Conservation (phyloP, 2,113 vertebrate genomes). For the Limnothrissa miodon region DNA sequence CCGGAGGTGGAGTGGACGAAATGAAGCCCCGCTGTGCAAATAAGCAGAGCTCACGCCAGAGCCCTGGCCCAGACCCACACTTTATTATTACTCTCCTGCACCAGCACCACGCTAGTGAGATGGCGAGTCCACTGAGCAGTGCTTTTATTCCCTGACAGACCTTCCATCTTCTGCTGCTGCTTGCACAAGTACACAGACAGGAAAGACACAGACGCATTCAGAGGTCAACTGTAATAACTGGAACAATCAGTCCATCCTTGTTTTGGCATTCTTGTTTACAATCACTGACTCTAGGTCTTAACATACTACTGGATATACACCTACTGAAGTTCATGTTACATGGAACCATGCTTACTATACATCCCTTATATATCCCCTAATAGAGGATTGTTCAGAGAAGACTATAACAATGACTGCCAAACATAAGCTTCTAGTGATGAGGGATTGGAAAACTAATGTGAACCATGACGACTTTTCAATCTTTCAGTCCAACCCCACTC, state of each 20-base stretch:
- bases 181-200: background rate
- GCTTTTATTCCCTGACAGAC: conserved; percentile 26
- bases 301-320: background rate
- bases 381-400: background rate
- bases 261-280: background rate
- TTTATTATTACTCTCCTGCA: conserved; percentile 47
- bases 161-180: background rate
- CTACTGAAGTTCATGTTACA: background rate
- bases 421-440: background rate
- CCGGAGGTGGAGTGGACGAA: conserved; percentile 19
- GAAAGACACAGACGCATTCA: background rate
- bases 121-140: conserved; percentile 23
- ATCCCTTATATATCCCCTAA: background rate
- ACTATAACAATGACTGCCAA: background rate
- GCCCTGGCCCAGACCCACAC: conserved; percentile 23
- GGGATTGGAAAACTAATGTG: background rate
- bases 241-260: background rate
- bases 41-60: conserved; percentile 32
- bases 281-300: background rate
- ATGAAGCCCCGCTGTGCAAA: conserved; percentile 45
- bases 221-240: background rate
- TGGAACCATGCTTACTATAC: background rate
- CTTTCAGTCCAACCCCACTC: background rate
- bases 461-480: background rate
- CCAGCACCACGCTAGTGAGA: background rate